A percentile compares a stretch with the other conserved stretches of the same genome.
Conservation (phyloP, 2,113 vertebrate genomes). For the Ammospiza caudacuta region DNA sequence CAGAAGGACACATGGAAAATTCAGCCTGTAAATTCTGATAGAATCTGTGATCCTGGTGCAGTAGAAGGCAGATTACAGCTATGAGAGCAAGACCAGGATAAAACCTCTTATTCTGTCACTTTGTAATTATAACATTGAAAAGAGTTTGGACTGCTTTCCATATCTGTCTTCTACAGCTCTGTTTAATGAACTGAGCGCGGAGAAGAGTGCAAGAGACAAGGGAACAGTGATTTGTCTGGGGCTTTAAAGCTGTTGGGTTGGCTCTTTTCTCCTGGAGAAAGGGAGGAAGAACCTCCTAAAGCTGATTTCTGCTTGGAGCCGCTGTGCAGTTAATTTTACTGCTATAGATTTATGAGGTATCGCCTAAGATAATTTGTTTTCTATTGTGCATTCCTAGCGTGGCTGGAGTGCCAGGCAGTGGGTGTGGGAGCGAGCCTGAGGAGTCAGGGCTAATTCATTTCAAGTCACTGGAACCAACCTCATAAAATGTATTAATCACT, state of each 20-base stretch:
- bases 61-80: background rate
- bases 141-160: background rate
- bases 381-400: conserved; percentile 57
- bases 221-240: background rate
- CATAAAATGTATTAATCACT: conserved; percentile 64
- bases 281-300: background rate
- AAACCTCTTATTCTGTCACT: background rate
- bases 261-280: background rate
- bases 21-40: background rate
- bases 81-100: background rate
- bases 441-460: conserved; percentile 55
- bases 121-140: background rate
- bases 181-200: background rate
- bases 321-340: conserved; percentile 8
- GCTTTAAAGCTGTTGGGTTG: background rate
- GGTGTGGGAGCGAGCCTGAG: conserved; percentile 61
- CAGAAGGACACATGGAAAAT: background rate
- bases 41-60: background rate
- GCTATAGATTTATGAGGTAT: conserved; percentile 56
- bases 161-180: background rate
- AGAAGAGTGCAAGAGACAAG: background rate
- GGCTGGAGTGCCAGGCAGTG: conserved; percentile 50
- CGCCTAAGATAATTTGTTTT: conserved; percentile 41
- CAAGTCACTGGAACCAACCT: conserved; percentile 57
- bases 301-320: background rate